These are phyloP conservation scores for Enoplosus armatus DNA, from an alignment of 2,797 vertebrate genomes.

Conservation along the genomic window DNA sequence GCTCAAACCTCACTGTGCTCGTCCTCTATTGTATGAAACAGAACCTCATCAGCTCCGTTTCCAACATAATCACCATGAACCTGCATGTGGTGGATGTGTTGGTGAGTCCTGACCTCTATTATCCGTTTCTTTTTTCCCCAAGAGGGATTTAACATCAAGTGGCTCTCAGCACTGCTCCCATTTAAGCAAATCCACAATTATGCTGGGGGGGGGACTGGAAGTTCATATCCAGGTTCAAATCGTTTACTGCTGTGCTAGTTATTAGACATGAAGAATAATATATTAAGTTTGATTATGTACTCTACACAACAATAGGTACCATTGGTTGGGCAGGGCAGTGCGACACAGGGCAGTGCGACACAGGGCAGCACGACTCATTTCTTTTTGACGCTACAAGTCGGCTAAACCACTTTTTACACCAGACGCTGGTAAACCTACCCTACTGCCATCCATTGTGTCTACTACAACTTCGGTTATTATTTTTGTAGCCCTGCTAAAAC, in stretches of 20 bases:
- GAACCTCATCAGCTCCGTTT: slow-evolving; percentile 97
- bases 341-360: too few relatives aligned
- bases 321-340: not conserved
- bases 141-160: slow-evolving; percentile 2
- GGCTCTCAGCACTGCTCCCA: not conserved
- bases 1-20: slow-evolving; percentile 96
- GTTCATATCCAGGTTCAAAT: not conserved
- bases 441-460: too few relatives aligned
- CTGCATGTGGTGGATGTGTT: slow-evolving; percentile 96
- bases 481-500: too few relatives aligned
- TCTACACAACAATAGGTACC: not conserved
- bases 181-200: not conserved
- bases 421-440: too few relatives aligned
- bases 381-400: too few relatives aligned
- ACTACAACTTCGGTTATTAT: too few relatives aligned
- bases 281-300: too few relatives aligned
- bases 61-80: slow-evolving; percentile 98
- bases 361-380: too few relatives aligned
- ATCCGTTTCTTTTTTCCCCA: not conserved
- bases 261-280: not conserved
- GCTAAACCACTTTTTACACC: too few relatives aligned
- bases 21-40: slow-evolving; percentile 98
- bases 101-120: slow-evolving; percentile 84
- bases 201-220: not conserved
- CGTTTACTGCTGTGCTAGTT: not conserved